These are phyloP conservation scores for Orthosia gracilis DNA, from an alignment of 2,888 invertebrate species.

Conservation along the genomic window DNA sequence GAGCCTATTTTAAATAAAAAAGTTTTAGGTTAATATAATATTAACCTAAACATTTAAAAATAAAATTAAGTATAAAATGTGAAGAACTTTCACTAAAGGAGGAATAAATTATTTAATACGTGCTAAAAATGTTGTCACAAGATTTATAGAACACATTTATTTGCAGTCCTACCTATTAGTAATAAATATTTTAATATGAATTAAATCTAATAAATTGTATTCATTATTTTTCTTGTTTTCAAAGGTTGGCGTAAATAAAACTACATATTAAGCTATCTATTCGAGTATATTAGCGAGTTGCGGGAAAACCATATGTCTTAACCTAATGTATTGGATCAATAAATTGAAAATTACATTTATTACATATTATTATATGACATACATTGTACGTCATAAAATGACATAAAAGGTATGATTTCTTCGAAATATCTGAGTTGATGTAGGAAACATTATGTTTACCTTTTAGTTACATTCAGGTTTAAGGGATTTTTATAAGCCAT, in stretches of 20 bases:
- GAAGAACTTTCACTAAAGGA: too few relatives aligned
- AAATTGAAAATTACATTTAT: not conserved
- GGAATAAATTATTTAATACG: too few relatives aligned
- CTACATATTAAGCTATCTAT: not conserved
- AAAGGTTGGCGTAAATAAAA: not conserved
- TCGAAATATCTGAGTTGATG: constrained; percentile 17
- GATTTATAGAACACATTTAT: not conserved
- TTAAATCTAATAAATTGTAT: not conserved
- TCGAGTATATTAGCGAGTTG: not conserved
- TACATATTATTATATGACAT: not conserved
- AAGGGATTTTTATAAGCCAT: constrained; percentile 38
- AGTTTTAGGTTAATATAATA: too few relatives aligned
- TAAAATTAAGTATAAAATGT: too few relatives aligned
- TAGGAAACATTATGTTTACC: constrained; percentile 29
- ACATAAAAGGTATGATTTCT: constrained; percentile 13
- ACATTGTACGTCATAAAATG: not conserved
- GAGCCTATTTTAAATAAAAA: too few relatives aligned
- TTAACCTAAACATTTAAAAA: too few relatives aligned
- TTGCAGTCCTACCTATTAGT: not conserved
- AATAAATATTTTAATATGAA: not conserved
- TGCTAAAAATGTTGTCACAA: not conserved
- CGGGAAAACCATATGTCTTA: constrained; percentile 1
- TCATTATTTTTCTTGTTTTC: not conserved
- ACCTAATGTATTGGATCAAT: constrained; percentile 8
- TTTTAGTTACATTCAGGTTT: constrained; percentile 17